phyloP scores from a whole-genome alignment of 2,888 invertebrate genomes.

The Pseudolycoriella hygida region DNA sequence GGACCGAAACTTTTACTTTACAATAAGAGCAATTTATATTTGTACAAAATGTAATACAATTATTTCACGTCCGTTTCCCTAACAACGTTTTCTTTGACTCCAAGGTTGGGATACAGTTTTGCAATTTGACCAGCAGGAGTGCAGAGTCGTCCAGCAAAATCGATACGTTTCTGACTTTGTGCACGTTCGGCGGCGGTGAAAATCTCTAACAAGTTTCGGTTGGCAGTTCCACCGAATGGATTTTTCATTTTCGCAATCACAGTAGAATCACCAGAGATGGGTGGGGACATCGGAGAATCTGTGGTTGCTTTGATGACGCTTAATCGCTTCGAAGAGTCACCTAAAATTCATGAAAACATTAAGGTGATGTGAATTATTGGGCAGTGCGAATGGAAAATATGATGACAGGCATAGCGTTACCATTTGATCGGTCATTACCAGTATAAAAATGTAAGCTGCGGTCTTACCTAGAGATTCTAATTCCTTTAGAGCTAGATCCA shows the following conservation, averaged over 20 bases:
- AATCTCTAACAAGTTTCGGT: slow-evolving; percentile 33
- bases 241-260: slow-evolving; percentile 14
- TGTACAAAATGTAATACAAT: background rate
- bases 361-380: slow-evolving; percentile 7
- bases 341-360: slow-evolving; percentile 3
- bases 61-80: background rate
- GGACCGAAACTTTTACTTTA: slow-evolving; percentile 14
- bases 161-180: slow-evolving; percentile 29
- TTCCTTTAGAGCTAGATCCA: slow-evolving; percentile 39
- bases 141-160: slow-evolving; percentile 50
- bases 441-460: too few relatives aligned
- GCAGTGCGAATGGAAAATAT: too few relatives aligned
- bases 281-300: slow-evolving; percentile 73
- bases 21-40: slow-evolving; percentile 7
- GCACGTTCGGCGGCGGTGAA: slow-evolving; percentile 35
- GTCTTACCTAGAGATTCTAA: slow-evolving; percentile 33
- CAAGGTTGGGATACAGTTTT: slow-evolving; percentile 55
- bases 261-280: slow-evolving; percentile 31
- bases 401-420: too few relatives aligned
- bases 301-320: slow-evolving; percentile 56
- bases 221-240: slow-evolving; percentile 14
- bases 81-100: slow-evolving; percentile 18
- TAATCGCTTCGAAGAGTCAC: slow-evolving; percentile 16
- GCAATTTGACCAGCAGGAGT: slow-evolving; percentile 41
- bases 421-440: too few relatives aligned